Conservation (phyloP, 2,888 invertebrate genomes). For the Morpho deidamia region DNA sequence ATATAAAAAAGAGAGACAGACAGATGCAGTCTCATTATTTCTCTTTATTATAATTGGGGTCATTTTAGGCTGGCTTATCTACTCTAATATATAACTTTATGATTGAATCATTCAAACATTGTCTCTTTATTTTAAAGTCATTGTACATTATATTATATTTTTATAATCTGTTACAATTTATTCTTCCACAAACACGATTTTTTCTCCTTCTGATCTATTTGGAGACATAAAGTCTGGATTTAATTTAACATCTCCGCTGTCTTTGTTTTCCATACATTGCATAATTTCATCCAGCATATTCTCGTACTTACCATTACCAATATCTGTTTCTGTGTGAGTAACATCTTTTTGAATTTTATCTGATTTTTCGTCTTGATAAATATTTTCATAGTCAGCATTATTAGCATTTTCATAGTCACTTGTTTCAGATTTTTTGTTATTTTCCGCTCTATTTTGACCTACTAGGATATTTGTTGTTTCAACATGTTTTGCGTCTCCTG, state of each 20-base stretch:
- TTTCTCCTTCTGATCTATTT: conserved; percentile 50
- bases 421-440: neutral
- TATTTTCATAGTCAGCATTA: conserved; percentile 6
- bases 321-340: neutral
- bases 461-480: neutral
- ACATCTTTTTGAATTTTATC: neutral
- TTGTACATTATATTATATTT: too few species aligned
- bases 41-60: too few species aligned
- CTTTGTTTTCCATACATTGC: conserved; percentile 51
- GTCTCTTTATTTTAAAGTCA: too few species aligned
- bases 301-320: conserved; percentile 28
- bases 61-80: too few species aligned
- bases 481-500: neutral
- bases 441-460: neutral
- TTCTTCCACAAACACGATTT: conserved; percentile 53
- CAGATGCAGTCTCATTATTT: too few species aligned
- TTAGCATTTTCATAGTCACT: neutral
- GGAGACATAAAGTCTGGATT: conserved; percentile 48
- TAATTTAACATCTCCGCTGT: conserved; percentile 30
- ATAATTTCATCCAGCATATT: conserved; percentile 66
- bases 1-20: too few species aligned
- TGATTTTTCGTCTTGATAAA: neutral
- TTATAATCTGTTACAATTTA: conserved; percentile 13
- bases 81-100: too few species aligned
- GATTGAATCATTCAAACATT: too few species aligned